Conservation (phyloP, 2,888 invertebrate species). For the Deilephila porcellus region DNA sequence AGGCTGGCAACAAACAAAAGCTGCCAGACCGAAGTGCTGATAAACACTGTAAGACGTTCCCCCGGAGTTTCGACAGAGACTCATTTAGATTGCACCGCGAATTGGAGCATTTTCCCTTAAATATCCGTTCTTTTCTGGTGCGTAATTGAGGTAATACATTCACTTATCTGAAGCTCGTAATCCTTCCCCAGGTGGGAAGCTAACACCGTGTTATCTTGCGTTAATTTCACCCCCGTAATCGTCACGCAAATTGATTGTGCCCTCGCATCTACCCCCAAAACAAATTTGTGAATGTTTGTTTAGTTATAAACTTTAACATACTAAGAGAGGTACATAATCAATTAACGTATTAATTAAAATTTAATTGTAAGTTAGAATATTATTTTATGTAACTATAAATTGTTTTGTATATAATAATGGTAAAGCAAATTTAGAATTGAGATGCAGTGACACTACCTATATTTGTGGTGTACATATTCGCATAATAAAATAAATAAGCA, state of each 20-base stretch:
- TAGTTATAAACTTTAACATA: conserved; percentile 31
- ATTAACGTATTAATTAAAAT: too few species aligned
- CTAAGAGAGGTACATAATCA: too few species aligned
- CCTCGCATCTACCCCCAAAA: conserved; percentile 28
- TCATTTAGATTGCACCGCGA: conserved; percentile 69
- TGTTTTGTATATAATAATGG: too few species aligned
- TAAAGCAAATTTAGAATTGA: too few species aligned
- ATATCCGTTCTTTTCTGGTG: conserved; percentile 65
- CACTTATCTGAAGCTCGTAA: conserved; percentile 71
- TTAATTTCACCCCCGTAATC: conserved; percentile 74
- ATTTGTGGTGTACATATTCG: too few species aligned
- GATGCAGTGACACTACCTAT: too few species aligned
- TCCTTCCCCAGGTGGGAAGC: conserved; percentile 73
- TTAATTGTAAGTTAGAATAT: too few species aligned
- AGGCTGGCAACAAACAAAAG: conserved; percentile 67
- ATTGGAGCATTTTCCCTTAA: conserved; percentile 37
- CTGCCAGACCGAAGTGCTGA: conserved; percentile 56
- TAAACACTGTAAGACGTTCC: conserved; percentile 66
- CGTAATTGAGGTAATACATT: conserved; percentile 73
- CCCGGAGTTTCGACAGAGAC: conserved; percentile 56
- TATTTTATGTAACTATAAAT: too few species aligned
- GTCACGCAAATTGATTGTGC: conserved; percentile 70
- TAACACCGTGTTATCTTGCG: conserved; percentile 74
- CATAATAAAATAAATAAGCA: too few species aligned
- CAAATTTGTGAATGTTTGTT: conserved; percentile 29